phyloP scores from a whole-genome alignment of 2,113 vertebrate genomes.

The Cryptotis parvus region DNA sequence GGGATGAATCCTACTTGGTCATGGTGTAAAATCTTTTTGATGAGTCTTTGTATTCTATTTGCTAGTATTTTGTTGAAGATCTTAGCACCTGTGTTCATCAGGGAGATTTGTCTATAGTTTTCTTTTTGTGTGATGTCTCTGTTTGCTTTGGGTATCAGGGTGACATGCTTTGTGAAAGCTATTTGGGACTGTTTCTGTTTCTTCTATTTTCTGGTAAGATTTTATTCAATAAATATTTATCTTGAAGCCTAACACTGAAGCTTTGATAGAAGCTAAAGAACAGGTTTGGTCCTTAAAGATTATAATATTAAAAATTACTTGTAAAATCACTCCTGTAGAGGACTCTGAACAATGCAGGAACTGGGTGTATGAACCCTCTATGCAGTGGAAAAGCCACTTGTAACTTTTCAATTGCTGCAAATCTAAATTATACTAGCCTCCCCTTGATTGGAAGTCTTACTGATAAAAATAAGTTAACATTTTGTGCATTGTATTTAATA shows the following conservation, averaged over 20 bases:
- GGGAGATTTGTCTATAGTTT: too few species aligned
- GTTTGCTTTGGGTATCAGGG: too few species aligned
- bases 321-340: neutral
- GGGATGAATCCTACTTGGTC: too few species aligned
- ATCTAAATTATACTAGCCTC: neutral
- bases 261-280: neutral
- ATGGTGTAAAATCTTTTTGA: too few species aligned
- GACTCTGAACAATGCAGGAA: neutral
- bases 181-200: too few species aligned
- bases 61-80: too few species aligned
- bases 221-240: slow-evolving; percentile 25
- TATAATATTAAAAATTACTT: neutral
- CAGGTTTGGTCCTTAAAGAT: neutral
- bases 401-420: neutral
- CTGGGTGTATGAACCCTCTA: too few species aligned
- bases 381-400: neutral
- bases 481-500: neutral
- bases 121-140: too few species aligned
- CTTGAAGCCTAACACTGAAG: neutral
- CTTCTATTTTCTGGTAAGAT: too few species aligned
- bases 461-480: neutral
- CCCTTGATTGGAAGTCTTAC: neutral
- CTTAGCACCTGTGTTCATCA: too few species aligned
- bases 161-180: too few species aligned
- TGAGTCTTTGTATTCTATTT: too few species aligned